These are phyloP conservation scores for Himantopus leucocephalus DNA, from an alignment of 2,113 vertebrate genomes.

Conservation along the genomic window DNA sequence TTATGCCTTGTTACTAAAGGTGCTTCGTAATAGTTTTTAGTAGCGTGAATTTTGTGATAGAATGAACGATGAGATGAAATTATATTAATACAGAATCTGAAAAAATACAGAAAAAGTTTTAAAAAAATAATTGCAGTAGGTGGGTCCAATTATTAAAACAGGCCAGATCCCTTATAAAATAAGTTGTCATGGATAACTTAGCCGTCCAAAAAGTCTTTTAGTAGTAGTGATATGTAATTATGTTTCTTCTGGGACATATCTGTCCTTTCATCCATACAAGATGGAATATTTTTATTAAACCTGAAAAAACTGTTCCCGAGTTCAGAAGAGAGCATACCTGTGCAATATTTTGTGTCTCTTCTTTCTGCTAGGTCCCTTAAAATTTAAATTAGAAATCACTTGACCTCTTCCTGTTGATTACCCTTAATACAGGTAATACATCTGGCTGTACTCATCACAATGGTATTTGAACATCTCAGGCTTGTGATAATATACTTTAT, in stretches of 20 bases:
- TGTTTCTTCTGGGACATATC: not conserved
- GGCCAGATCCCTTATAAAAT: not conserved
- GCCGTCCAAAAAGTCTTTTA: not conserved
- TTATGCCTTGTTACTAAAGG: not conserved
- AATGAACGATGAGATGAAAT: not conserved
- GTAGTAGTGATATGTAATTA: not conserved
- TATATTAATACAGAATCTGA: not conserved
- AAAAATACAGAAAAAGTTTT: not conserved
- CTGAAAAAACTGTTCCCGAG: not conserved
- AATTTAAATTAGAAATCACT: not conserved
- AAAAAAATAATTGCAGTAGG: not conserved
- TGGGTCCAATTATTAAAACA: not conserved
- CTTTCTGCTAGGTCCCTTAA: not conserved
- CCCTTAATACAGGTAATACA: not conserved
- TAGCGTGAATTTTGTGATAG: not conserved
- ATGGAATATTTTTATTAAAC: not conserved
- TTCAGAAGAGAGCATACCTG: not conserved
- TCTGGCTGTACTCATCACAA: not conserved
- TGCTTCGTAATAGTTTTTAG: not conserved
- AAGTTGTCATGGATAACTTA: not conserved
- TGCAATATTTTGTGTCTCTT: not conserved
- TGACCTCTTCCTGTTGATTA: not conserved
- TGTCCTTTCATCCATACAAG: not conserved
- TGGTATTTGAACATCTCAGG: not conserved
- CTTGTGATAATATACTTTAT: not conserved